A percentile compares a stretch with the other conserved stretches of the same genome.
phyloP scores from a whole-genome alignment of 2,113 vertebrate genomes.

The Microcebus jonahi region DNA sequence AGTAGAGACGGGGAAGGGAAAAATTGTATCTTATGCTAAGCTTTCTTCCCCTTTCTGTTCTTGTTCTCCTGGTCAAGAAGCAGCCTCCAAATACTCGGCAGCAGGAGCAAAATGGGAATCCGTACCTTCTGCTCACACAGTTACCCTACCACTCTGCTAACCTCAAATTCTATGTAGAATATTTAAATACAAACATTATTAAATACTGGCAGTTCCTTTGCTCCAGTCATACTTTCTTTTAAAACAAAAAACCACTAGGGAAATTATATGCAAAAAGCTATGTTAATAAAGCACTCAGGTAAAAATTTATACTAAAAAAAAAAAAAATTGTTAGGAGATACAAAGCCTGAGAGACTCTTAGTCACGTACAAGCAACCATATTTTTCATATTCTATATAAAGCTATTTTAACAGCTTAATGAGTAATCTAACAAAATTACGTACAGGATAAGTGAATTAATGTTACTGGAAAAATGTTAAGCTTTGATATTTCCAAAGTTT shows the following conservation, averaged over 20 bases:
- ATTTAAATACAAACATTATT: slow-evolving; percentile 37
- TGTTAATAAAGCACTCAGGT: slow-evolving; percentile 53
- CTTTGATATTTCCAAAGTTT: slow-evolving; percentile 67
- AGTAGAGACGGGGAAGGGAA: background rate
- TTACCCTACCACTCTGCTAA: background rate
- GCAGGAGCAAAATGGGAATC: background rate
- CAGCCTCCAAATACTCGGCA: background rate
- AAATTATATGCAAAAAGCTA: slow-evolving; percentile 62
- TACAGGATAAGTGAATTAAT: slow-evolving; percentile 46
- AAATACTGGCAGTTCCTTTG: background rate
- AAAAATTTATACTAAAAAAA: slow-evolving; percentile 32
- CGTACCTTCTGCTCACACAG: background rate
- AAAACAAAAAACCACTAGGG: slow-evolving; percentile 27
- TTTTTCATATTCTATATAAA: slow-evolving; percentile 52
- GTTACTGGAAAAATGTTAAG: slow-evolving; percentile 63
- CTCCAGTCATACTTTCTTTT: background rate
- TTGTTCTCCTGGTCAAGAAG: background rate
- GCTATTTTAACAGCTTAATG: slow-evolving; percentile 54
- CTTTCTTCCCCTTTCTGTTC: background rate
- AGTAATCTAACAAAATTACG: slow-evolving; percentile 56
- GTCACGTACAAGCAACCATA: background rate
- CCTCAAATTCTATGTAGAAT: background rate
- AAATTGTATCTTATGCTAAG: background rate
- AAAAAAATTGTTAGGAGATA: background rate
- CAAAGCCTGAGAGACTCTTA: slow-evolving; percentile 42